Evolutionary conservation across 2,888 invertebrate genomes (phyloP).

Genomic region (Cryptophagus acutangulus): DNA sequence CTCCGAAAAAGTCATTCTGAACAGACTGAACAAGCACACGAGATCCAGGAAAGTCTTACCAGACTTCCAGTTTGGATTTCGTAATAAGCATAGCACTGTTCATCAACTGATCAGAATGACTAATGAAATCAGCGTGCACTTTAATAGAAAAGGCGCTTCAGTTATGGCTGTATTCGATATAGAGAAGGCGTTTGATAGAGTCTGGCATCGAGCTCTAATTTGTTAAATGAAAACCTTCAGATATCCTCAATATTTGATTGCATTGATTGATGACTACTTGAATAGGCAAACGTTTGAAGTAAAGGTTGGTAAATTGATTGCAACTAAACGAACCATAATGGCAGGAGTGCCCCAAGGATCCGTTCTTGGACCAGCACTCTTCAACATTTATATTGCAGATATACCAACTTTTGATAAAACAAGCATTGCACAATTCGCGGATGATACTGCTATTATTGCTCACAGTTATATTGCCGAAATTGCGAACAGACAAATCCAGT

Average conservation of each 20-base stretch:
- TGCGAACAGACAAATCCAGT: slow-evolving; percentile 14
- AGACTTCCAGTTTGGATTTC: neutral
- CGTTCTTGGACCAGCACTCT: neutral
- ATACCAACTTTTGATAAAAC: slow-evolving; percentile 16
- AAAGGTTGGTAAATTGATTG: neutral
- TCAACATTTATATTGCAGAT: slow-evolving; percentile 7
- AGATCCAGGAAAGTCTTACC: neutral
- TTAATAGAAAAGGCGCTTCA: neutral
- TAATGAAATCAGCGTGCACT: neutral
- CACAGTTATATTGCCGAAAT: slow-evolving; percentile 12
- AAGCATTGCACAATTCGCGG: slow-evolving; percentile 18
- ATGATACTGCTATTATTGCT: slow-evolving; percentile 21
- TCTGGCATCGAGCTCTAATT: neutral
- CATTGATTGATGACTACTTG: neutral
- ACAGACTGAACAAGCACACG: neutral
- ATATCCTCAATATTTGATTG: neutral
- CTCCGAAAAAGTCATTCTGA: neutral
- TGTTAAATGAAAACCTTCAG: neutral
- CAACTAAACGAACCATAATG: neutral
- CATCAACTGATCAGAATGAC: neutral
- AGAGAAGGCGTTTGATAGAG: neutral
- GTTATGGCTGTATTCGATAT: neutral
- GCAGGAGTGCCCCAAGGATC: neutral
- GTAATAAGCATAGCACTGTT: neutral
- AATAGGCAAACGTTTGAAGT: neutral